Evolutionary conservation across 1,140 invertebrate genomes (phyloP).

Genomic region (Drosophila mayri): DNA sequence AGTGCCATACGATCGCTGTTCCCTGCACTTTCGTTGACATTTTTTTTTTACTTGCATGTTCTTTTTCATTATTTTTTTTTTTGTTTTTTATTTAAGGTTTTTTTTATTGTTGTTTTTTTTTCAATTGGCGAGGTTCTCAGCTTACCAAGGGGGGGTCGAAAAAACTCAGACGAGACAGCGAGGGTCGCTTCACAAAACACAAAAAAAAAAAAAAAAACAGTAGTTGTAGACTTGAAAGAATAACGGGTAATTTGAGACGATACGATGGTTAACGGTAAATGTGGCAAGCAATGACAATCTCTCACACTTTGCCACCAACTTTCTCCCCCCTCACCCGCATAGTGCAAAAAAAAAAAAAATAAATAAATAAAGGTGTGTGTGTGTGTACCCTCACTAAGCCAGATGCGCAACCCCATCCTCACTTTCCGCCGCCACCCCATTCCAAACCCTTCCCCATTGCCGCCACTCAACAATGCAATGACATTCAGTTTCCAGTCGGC

Average conservation of each 20-base stretch:
- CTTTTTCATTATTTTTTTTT: constrained; percentile 17
- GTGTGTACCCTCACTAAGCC: constrained; percentile 33
- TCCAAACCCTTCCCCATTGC: constrained; percentile 14
- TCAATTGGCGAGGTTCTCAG: constrained; percentile 31
- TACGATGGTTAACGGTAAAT: constrained; percentile 45
- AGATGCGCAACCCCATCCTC: constrained; percentile 35
- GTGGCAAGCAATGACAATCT: constrained; percentile 24
- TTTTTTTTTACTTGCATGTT: constrained; percentile 31
- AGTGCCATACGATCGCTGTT: constrained; percentile 17
- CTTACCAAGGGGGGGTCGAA: constrained; percentile 6
- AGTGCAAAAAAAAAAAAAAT: constrained; percentile 6
- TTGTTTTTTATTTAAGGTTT: not conserved
- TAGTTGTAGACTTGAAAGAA: constrained; percentile 19
- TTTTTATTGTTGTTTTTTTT: constrained; percentile 2
- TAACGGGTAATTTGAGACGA: constrained; percentile 40
- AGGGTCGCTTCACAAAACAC: constrained; percentile 30
- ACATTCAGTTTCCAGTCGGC: constrained; percentile 42
- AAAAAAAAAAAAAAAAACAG: constrained; percentile 19
- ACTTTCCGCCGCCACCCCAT: not conserved
- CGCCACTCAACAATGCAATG: constrained; percentile 56
- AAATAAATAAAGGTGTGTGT: not conserved
- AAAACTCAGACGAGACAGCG: constrained; percentile 26
- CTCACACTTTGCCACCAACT: not conserved
- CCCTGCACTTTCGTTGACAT: constrained; percentile 54
- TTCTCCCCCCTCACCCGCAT: constrained; percentile 1